These are phyloP conservation scores for Lacerta agilis DNA, from an alignment of 2,797 vertebrate species.

Conservation along the genomic window DNA sequence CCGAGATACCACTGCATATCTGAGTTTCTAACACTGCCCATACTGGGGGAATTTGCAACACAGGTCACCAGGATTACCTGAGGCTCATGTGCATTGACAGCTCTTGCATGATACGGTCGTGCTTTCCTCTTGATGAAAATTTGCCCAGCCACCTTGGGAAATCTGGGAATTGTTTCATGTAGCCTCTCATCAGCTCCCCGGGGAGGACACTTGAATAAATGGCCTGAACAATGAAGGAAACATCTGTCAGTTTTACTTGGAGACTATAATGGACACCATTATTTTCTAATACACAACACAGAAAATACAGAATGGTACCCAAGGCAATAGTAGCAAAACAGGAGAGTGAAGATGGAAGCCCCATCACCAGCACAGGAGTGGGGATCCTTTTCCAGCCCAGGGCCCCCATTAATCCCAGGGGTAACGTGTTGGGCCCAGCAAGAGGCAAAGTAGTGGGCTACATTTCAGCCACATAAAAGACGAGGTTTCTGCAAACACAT, in stretches of 20 bases:
- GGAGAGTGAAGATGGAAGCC: neutral
- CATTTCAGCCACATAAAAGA: no score
- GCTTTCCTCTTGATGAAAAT: slow-evolving; percentile 89
- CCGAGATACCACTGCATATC: no score
- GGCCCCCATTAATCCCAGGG: no score
- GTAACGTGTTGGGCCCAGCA: no score
- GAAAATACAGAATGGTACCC: neutral
- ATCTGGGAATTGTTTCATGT: slow-evolving; percentile 91
- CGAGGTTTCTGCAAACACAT: no score
- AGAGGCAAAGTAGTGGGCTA: no score
- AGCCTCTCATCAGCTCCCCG: slow-evolving; percentile 96
- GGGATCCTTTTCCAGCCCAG: no score
- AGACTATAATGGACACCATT: neutral
- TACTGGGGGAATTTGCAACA: neutral
- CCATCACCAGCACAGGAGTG: neutral
- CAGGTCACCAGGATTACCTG: slow-evolving; percentile 77
- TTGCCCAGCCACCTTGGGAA: slow-evolving; percentile 98
- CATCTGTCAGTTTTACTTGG: neutral
- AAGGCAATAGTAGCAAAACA: neutral
- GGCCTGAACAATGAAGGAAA: slow-evolving; percentile 79
- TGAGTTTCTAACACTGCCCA: neutral
- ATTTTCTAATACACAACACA: neutral
- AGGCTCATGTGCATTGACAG: slow-evolving; percentile 93
- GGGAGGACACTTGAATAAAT: slow-evolving; percentile 96
- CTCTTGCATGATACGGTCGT: slow-evolving; percentile 91